Conservation (phyloP, 2,888 invertebrate genomes). For the Drosophila mimica region DNA sequence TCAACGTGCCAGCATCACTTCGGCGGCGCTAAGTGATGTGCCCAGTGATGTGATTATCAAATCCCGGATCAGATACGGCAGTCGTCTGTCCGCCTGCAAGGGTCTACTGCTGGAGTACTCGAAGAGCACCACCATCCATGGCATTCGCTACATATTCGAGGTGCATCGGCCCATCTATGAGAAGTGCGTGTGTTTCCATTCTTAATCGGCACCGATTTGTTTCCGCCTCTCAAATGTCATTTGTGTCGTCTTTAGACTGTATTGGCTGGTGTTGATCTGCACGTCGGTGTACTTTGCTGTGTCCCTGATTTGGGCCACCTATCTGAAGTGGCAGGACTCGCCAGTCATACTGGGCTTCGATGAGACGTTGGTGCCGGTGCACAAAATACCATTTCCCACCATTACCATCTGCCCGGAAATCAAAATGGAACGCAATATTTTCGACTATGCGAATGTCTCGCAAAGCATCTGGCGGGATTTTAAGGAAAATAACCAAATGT, state of each 20-base stretch:
- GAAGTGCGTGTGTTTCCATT: conserved; percentile 66
- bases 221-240: background rate
- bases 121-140: conserved; percentile 82
- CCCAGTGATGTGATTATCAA: conserved; percentile 83
- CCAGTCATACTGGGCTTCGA: conserved; percentile 83
- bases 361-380: conserved; percentile 82
- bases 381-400: conserved; percentile 83
- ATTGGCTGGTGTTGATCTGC: conserved; percentile 79
- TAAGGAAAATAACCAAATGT: conserved; percentile 42
- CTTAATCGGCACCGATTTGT: background rate
- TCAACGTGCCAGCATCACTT: conserved; percentile 73
- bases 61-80: conserved; percentile 83
- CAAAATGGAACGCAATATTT: conserved; percentile 80
- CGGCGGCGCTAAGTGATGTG: conserved; percentile 82
- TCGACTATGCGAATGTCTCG: conserved; percentile 78
- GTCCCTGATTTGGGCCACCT: conserved; percentile 81
- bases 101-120: conserved; percentile 83
- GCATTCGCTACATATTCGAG: conserved; percentile 83
- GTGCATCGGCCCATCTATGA: conserved; percentile 82
- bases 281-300: conserved; percentile 81
- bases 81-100: conserved; percentile 77
- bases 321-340: conserved; percentile 81
- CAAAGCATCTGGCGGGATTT: conserved; percentile 64
- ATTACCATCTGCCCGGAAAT: conserved; percentile 84
- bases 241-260: conserved; percentile 62